phyloP scores from a whole-genome alignment of 2,113 vertebrate genomes.

The Caloenas nicobarica region DNA sequence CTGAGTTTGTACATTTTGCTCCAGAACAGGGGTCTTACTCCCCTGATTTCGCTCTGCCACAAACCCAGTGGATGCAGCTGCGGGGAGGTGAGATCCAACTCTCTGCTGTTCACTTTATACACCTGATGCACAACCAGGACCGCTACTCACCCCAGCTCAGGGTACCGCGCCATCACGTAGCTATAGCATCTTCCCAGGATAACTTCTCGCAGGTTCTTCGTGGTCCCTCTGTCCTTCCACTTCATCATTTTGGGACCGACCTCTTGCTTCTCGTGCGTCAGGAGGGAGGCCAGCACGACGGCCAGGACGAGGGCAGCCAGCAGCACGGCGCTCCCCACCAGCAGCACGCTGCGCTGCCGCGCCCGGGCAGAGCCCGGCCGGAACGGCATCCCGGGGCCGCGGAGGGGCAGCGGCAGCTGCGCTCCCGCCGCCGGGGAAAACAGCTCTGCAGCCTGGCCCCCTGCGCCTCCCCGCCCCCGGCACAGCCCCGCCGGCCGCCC shows the following conservation, averaged over 20 bases:
- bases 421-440: neutral
- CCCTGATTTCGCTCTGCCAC: neutral
- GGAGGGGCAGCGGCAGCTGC: neutral
- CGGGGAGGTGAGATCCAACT: neutral
- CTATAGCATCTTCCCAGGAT: constrained; percentile 71
- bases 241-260: neutral
- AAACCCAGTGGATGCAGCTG: accelerated
- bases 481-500: neutral
- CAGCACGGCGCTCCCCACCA: neutral
- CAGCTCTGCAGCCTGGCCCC: neutral
- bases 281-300: neutral
- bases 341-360: neutral
- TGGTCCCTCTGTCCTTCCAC: constrained; percentile 72
- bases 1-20: neutral
- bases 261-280: neutral
- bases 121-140: neutral
- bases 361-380: neutral
- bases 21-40: neutral
- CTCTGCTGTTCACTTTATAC: neutral
- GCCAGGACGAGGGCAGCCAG: neutral
- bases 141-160: constrained; percentile 62
- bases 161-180: constrained; percentile 8
- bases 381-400: constrained; percentile 34
- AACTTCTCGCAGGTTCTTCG: constrained; percentile 63
- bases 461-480: neutral